Percentiles rank a stretch among this genome's conserved stretches.
These are phyloP conservation scores for Bungarus multicinctus DNA, from an alignment of 2,113 vertebrate genomes.

Conservation along the genomic window DNA sequence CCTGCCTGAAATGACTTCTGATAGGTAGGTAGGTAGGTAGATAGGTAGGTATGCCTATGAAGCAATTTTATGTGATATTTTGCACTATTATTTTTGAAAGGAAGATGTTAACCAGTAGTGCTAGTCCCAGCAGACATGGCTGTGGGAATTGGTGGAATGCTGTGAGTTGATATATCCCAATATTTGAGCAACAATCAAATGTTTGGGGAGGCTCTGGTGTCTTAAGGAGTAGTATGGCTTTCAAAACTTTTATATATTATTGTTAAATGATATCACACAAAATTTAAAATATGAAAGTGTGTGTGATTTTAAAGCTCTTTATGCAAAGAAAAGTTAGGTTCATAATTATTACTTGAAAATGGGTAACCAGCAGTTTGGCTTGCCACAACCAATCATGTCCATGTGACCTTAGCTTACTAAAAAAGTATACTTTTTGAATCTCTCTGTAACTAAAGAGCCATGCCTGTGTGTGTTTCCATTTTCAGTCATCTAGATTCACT, in stretches of 20 bases:
- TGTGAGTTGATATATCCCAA: neutral
- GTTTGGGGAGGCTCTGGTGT: no score
- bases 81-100: neutral
- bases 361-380: neutral
- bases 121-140: neutral
- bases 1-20: neutral
- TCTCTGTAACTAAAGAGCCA: neutral
- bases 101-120: no score
- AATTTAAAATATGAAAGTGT: neutral
- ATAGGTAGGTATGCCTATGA: neutral
- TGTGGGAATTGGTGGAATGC: neutral
- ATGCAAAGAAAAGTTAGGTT: neutral
- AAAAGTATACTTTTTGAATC: neutral
- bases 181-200: neutral
- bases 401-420: neutral
- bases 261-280: neutral
- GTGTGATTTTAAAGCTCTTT: neutral
- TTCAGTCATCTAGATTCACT: neutral
- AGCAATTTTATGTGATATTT: neutral
- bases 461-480: no score
- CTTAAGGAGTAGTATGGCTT: neutral
- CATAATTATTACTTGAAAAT: neutral
- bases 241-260: no score
- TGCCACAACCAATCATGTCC: neutral
- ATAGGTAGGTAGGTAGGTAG: neutral